A percentile compares a stretch with the other conserved stretches of the same genome.
Evolutionary conservation across 2,113 vertebrate species (phyloP).

Genomic region (Nothocercus nigrocapillus): DNA sequence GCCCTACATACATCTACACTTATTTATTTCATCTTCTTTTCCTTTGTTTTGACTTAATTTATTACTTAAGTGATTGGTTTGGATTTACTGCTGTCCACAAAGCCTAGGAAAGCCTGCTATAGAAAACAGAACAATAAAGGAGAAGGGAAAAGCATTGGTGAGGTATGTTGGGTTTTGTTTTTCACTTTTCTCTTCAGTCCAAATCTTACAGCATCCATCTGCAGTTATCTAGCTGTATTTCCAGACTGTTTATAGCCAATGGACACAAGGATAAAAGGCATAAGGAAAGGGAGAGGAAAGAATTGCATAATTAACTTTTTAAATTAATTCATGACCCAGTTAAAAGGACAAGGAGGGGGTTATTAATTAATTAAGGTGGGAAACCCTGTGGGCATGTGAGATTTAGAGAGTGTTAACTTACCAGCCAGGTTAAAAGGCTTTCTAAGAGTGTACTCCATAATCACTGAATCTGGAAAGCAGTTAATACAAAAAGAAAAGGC

Average conservation of each 20-base stretch:
- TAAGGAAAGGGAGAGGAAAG: constrained; percentile 61
- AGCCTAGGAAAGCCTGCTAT: neutral
- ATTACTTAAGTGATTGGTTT: neutral
- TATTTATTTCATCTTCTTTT: neutral
- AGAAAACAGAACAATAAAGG: neutral
- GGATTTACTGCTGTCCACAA: neutral
- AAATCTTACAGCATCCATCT: neutral
- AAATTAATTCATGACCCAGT: constrained; percentile 80
- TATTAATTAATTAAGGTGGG: constrained; percentile 79
- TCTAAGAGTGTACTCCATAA: constrained; percentile 37
- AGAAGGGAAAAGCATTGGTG: neutral
- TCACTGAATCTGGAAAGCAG: constrained; percentile 48
- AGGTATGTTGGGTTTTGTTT: neutral
- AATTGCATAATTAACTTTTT: constrained; percentile 76
- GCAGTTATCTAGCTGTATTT: constrained; percentile 28
- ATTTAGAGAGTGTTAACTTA: constrained; percentile 71
- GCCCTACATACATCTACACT: neutral
- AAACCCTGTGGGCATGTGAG: constrained; percentile 74
- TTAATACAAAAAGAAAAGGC: constrained; percentile 61
- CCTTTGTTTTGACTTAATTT: neutral
- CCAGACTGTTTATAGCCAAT: constrained; percentile 68
- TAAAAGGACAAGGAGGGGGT: constrained; percentile 76
- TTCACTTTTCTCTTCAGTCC: neutral
- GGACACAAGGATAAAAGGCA: constrained; percentile 63
- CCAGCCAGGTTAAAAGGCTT: constrained; percentile 76